These are phyloP conservation scores for Lepidochitona cinerea DNA, from an alignment of 2,888 invertebrate genomes.

Conservation along the genomic window DNA sequence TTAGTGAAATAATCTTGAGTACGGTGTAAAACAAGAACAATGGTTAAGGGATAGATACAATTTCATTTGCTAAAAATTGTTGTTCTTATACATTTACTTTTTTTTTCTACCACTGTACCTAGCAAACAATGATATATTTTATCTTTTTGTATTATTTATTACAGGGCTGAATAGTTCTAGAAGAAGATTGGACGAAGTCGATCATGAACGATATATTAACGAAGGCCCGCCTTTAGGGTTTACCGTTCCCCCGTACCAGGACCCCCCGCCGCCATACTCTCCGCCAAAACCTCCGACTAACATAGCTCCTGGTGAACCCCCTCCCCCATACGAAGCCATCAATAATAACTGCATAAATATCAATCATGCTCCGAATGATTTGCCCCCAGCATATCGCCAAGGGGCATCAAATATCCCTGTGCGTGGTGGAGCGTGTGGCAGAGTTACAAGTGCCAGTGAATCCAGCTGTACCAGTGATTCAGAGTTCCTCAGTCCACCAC, in stretches of 20 bases:
- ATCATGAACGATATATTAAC: slow-evolving; percentile 58
- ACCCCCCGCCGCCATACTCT: slow-evolving; percentile 68
- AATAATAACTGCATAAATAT: slow-evolving; percentile 23
- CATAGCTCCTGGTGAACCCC: slow-evolving; percentile 53
- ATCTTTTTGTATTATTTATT: too few species aligned
- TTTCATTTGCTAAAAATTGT: too few species aligned
- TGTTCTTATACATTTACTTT: too few species aligned
- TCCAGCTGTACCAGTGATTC: neutral
- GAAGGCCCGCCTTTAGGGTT: slow-evolving; percentile 56
- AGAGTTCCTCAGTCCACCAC: neutral
- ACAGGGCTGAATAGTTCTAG: slow-evolving; percentile 52
- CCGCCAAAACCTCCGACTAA: slow-evolving; percentile 62
- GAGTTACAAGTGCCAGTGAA: neutral
- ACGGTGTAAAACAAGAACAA: too few species aligned
- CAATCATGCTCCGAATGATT: slow-evolving; percentile 17
- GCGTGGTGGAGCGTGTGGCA: neutral
- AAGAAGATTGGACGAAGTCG: slow-evolving; percentile 57
- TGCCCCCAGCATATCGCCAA: neutral
- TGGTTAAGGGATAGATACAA: too few species aligned
- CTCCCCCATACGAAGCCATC: slow-evolving; percentile 63
- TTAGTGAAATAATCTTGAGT: too few species aligned
- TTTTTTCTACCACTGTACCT: too few species aligned
- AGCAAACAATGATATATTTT: too few species aligned
- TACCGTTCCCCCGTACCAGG: slow-evolving; percentile 65
- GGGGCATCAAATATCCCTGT: neutral